A percentile compares a stretch with the other conserved stretches of the same genome.
Conservation (phyloP, 2,113 vertebrate species). For the Clarias macrocephalus region DNA sequence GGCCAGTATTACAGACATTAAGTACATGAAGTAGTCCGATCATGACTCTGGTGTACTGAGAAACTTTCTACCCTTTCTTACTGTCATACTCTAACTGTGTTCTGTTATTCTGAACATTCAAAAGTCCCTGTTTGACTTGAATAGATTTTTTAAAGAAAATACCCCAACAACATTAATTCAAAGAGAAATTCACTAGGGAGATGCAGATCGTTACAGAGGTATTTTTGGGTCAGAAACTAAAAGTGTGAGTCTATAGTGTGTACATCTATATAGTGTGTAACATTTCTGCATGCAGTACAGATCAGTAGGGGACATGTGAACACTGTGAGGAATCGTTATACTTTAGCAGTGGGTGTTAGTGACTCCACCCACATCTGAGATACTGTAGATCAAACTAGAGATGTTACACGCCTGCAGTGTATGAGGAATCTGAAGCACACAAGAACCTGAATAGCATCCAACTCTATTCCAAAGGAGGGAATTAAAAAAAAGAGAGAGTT, state of each 20-base stretch:
- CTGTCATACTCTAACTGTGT: too few species aligned
- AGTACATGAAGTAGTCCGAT: too few species aligned
- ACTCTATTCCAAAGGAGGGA: not conserved
- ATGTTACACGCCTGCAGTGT: not conserved
- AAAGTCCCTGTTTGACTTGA: too few species aligned
- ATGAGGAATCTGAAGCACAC: slow-evolving; percentile 10
- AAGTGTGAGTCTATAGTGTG: not conserved
- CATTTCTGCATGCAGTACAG: not conserved
- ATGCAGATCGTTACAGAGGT: not conserved
- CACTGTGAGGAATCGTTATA: not conserved
- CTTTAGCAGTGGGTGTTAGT: not conserved
- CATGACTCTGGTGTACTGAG: too few species aligned
- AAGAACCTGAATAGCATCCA: not conserved
- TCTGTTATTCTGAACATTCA: too few species aligned
- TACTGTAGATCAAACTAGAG: not conserved
- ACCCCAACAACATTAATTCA: not conserved
- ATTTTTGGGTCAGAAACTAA: not conserved
- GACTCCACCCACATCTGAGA: slow-evolving; percentile 1
- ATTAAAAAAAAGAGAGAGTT: not conserved
- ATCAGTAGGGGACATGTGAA: not conserved
- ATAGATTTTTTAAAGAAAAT: too few species aligned
- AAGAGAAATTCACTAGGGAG: not conserved
- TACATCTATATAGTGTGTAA: not conserved
- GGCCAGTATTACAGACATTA: too few species aligned
- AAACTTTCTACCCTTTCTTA: too few species aligned